Evolutionary conservation across 1,140 invertebrate genomes (phyloP).

Genomic region (Anastatus disparis): DNA sequence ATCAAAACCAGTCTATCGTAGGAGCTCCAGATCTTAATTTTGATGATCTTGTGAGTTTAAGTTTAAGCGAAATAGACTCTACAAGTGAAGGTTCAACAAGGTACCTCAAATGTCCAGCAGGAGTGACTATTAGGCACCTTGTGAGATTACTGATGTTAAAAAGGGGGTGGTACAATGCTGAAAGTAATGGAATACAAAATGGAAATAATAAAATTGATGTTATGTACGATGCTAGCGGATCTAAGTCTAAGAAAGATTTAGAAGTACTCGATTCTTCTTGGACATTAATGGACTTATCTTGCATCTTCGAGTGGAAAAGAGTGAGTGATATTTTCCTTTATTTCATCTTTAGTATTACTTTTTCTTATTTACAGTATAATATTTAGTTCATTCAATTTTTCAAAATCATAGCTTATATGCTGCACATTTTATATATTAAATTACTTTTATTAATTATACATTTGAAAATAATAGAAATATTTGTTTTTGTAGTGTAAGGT

Average conservation of each 20-base stretch:
- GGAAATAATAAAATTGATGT: slow-evolving; percentile 55
- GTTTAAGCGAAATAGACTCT: slow-evolving; percentile 50
- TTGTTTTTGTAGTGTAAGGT: no score
- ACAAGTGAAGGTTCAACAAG: slow-evolving; percentile 33
- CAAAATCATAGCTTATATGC: no score
- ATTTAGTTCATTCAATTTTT: no score
- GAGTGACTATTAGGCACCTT: slow-evolving; percentile 59
- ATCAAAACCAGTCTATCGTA: slow-evolving; percentile 45
- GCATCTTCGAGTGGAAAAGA: slow-evolving; percentile 60
- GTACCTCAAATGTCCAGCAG: slow-evolving; percentile 60
- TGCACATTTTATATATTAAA: no score
- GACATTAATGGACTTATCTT: slow-evolving; percentile 59
- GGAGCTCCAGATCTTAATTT: slow-evolving; percentile 56
- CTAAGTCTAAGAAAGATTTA: slow-evolving; percentile 14
- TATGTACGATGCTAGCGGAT: slow-evolving; percentile 42
- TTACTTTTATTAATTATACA: no score
- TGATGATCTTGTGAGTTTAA: slow-evolving; percentile 60
- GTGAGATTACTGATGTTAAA: slow-evolving; percentile 59
- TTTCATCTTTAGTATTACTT: neutral
- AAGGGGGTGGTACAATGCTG: slow-evolving; percentile 57
- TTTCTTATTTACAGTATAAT: neutral
- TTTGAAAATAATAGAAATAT: no score
- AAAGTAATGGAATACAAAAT: slow-evolving; percentile 51
- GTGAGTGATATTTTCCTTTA: slow-evolving; percentile 43
- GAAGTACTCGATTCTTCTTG: slow-evolving; percentile 54